Conservation (phyloP, 2,797 vertebrate genomes). For the Gallinago nigripennis region DNA sequence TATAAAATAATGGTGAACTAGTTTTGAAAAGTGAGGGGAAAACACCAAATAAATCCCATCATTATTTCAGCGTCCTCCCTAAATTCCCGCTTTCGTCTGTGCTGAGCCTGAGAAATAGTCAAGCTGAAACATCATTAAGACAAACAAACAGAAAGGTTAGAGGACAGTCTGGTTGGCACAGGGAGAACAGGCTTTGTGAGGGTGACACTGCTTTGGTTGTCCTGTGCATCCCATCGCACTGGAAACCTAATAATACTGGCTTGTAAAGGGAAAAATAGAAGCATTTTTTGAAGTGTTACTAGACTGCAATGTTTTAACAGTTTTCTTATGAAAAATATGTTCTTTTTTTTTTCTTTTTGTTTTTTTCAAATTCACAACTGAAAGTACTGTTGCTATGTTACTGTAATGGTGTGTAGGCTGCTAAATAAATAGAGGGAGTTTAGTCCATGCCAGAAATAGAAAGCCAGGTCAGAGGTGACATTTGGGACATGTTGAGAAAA, state of each 20-base stretch:
- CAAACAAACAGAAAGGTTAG: not conserved
- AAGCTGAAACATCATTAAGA: not conserved
- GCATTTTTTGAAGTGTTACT: slow-evolving; percentile 21
- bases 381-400: slow-evolving; percentile 70
- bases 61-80: not conserved
- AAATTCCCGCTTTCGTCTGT: not conserved
- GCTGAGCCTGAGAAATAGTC: not conserved
- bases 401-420: slow-evolving; percentile 69
- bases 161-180: not conserved
- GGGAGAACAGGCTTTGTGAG: not conserved
- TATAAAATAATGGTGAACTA: not conserved
- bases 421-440: slow-evolving; percentile 70
- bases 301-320: not conserved
- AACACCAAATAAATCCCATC: not conserved
- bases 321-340: slow-evolving; percentile 23
- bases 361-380: slow-evolving; percentile 42
- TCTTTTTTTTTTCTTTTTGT: not conserved
- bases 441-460: slow-evolving; percentile 67
- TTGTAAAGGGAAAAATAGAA: not conserved
- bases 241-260: not conserved
- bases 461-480: slow-evolving; percentile 66
- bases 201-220: not conserved
- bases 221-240: not conserved
- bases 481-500: slow-evolving; percentile 58
- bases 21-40: not conserved